Conservation (phyloP, 2,888 invertebrate species). For the Eupithecia subfuscata region DNA sequence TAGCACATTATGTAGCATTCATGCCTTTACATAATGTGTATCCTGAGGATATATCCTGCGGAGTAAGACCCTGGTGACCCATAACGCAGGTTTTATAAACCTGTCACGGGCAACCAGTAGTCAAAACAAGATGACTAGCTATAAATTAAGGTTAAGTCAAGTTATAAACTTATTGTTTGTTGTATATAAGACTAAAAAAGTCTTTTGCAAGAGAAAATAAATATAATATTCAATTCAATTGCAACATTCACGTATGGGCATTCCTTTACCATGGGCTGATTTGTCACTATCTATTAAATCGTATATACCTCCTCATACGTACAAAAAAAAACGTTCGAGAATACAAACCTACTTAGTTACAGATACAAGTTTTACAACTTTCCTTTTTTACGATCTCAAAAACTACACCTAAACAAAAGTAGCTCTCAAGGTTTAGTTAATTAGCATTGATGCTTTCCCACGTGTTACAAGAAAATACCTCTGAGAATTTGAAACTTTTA, state of each 20-base stretch:
- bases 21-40: background rate
- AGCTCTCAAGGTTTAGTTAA: slow-evolving; percentile 58
- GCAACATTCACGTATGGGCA: background rate
- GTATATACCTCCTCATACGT: background rate
- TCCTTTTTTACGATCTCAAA: slow-evolving; percentile 64
- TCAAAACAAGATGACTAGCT: too few species aligned
- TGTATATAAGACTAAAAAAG: too few species aligned
- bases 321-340: slow-evolving; percentile 25
- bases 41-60: background rate
- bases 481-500: slow-evolving; percentile 47
- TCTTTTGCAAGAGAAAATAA: background rate
- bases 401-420: slow-evolving; percentile 54
- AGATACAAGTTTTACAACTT: slow-evolving; percentile 52
- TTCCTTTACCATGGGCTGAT: background rate
- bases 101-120: background rate
- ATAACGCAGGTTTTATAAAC: too few species aligned
- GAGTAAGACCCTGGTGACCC: background rate
- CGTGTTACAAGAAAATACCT: slow-evolving; percentile 46
- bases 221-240: background rate
- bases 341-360: slow-evolving; percentile 30
- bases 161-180: too few species aligned
- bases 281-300: background rate
- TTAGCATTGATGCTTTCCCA: slow-evolving; percentile 53
- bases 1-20: background rate
- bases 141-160: too few species aligned